These are phyloP conservation scores for Drosophila biarmipes DNA, from an alignment of 1,140 invertebrate species.

Conservation along the genomic window DNA sequence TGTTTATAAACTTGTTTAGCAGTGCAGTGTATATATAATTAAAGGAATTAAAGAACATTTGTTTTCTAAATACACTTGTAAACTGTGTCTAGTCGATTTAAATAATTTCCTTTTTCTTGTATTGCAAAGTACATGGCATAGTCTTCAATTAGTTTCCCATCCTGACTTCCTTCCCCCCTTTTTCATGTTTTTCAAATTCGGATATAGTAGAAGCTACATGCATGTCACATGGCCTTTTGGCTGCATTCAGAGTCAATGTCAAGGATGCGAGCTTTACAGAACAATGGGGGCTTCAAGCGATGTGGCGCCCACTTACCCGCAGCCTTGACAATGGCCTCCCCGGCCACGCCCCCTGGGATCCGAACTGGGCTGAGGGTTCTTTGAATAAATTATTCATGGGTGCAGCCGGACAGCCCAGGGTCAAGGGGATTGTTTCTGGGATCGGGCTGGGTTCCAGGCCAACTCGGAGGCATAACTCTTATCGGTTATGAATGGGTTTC, in stretches of 20 bases:
- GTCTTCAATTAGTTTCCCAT: background rate
- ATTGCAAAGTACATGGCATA: background rate
- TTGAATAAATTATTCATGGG: conserved; percentile 66
- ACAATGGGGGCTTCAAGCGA: conserved; percentile 55
- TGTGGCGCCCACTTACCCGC: conserved; percentile 60
- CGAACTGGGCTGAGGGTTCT: conserved; percentile 5
- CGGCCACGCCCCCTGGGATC: conserved; percentile 1
- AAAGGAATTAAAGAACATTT: no score
- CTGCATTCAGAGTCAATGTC: conserved; percentile 69
- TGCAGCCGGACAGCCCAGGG: conserved; percentile 38
- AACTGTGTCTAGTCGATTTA: no score
- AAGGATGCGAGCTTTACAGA: conserved; percentile 62
- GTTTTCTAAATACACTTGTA: no score
- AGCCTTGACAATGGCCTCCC: conserved; percentile 44
- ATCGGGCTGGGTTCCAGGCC: conserved; percentile 26
- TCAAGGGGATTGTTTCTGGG: conserved; percentile 5
- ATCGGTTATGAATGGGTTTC: conserved; percentile 32
- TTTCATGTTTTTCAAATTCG: background rate
- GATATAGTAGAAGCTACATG: conserved; percentile 7
- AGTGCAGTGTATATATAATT: no score
- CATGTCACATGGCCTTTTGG: conserved; percentile 21
- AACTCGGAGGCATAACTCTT: conserved; percentile 33
- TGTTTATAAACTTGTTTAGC: no score
- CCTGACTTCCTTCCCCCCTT: background rate
- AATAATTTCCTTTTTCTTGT: no score